Evolutionary conservation across 1,140 invertebrate species (phyloP).

Genomic region (Protaetia brevitarsis): DNA sequence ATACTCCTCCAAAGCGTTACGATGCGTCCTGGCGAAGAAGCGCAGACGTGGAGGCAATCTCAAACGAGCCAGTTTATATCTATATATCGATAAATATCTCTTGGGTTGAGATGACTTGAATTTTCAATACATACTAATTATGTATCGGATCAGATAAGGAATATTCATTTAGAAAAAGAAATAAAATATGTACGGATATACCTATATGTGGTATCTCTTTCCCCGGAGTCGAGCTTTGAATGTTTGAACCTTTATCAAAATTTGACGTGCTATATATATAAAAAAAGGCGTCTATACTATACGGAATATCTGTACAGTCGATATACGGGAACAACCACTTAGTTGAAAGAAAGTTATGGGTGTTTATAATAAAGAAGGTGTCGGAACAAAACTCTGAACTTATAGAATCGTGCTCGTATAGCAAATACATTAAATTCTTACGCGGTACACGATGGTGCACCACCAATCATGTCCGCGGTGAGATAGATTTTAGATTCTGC

Average conservation of each 20-base stretch:
- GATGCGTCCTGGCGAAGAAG: background rate
- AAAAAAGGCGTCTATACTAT: too few relatives aligned
- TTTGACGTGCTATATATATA: too few relatives aligned
- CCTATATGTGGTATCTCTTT: background rate
- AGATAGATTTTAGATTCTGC: too few relatives aligned
- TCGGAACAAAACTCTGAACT: too few relatives aligned
- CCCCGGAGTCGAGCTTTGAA: constrained; percentile 2
- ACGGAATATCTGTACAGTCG: too few relatives aligned
- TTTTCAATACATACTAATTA: constrained; percentile 23
- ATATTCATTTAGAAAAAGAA: constrained; percentile 22
- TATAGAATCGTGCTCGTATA: too few relatives aligned
- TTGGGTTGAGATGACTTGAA: constrained; percentile 21
- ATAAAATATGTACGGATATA: background rate
- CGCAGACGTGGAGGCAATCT: background rate
- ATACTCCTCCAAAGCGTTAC: background rate
- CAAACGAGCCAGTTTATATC: background rate
- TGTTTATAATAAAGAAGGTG: too few relatives aligned
- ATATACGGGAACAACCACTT: too few relatives aligned
- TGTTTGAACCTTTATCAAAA: constrained; percentile 22
- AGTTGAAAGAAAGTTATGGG: too few relatives aligned
- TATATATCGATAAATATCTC: constrained; percentile 22
- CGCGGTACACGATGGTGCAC: too few relatives aligned
- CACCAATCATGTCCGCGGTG: too few relatives aligned
- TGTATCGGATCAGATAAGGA: constrained; percentile 17
- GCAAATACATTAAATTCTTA: too few relatives aligned